Evolutionary conservation across 2,113 vertebrate species (phyloP).

Genomic region (Plectropomus leopardus): DNA sequence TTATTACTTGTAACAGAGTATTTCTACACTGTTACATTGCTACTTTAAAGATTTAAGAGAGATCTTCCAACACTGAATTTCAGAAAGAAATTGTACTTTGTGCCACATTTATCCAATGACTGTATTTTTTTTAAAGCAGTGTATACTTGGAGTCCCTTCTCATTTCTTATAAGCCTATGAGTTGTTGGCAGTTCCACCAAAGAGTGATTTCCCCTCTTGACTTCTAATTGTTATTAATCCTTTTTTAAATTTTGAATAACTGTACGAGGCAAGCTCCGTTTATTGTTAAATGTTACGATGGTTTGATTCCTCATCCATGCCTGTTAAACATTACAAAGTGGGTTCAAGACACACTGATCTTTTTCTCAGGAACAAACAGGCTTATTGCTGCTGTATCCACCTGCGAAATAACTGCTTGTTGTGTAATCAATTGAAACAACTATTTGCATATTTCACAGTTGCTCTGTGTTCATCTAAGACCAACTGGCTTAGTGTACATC

Average conservation of each 20-base stretch:
- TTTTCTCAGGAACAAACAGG: neutral
- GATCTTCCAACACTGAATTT: too few species aligned
- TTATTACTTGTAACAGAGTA: too few species aligned
- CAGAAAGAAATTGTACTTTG: too few species aligned
- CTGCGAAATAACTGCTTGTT: slow-evolving; percentile 2
- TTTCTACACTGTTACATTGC: too few species aligned
- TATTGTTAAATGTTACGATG: neutral
- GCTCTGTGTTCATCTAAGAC: slow-evolving; percentile 4
- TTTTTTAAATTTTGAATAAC: neutral
- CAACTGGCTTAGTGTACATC: slow-evolving; percentile 10
- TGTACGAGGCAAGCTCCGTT: neutral
- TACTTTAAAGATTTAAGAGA: too few species aligned
- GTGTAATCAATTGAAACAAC: slow-evolving; percentile 24
- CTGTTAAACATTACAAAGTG: slow-evolving; percentile 11
- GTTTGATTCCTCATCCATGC: slow-evolving; percentile 3
- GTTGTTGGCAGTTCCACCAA: neutral
- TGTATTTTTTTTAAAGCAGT: neutral
- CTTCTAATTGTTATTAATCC: too few species aligned
- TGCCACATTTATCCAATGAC: too few species aligned
- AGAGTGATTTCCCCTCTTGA: too few species aligned
- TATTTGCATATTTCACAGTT: slow-evolving; percentile 48
- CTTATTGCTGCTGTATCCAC: slow-evolving; percentile 23
- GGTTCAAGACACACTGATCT: neutral
- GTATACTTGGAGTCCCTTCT: too few species aligned
- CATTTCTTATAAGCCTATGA: too few species aligned